These are phyloP conservation scores for Pollenia griseotomentosa DNA, from an alignment of 2,888 invertebrate species.

Conservation along the genomic window DNA sequence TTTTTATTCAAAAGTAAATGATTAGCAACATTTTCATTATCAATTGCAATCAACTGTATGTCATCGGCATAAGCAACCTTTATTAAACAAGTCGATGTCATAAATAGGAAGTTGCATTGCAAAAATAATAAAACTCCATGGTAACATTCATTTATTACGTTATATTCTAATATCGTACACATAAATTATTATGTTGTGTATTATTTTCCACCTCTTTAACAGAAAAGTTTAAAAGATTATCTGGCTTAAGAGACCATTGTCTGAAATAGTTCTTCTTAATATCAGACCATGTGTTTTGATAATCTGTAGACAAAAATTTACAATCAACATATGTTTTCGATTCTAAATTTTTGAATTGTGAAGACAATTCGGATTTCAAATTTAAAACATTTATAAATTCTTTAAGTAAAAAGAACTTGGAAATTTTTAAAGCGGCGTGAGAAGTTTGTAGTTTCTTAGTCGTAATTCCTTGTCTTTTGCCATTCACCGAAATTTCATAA, in stretches of 20 bases:
- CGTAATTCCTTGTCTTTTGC: conserved; percentile 91
- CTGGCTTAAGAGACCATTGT: conserved; percentile 86
- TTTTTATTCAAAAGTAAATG: no score
- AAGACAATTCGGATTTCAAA: conserved; percentile 77
- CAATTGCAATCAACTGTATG: no score
- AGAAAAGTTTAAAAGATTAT: conserved; percentile 73
- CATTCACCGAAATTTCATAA: conserved; percentile 90
- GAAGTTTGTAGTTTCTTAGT: conserved; percentile 86
- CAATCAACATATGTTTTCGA: conserved; percentile 76
- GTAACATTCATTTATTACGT: no score
- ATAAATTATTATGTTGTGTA: no score
- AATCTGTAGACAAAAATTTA: conserved; percentile 78
- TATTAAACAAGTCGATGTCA: no score
- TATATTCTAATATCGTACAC: no score
- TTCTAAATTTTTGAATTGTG: conserved; percentile 62
- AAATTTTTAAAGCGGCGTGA: conserved; percentile 85
- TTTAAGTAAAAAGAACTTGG: conserved; percentile 86
- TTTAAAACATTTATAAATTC: conserved; percentile 84
- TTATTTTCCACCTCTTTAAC: neutral
- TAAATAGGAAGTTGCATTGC: no score
- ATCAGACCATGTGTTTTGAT: conserved; percentile 84
- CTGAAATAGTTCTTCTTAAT: conserved; percentile 85
- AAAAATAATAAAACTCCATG: no score
- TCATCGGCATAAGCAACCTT: no score
- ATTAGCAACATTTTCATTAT: no score